Conservation (phyloP, 1,140 invertebrate genomes). For the Drosophila obscura region DNA sequence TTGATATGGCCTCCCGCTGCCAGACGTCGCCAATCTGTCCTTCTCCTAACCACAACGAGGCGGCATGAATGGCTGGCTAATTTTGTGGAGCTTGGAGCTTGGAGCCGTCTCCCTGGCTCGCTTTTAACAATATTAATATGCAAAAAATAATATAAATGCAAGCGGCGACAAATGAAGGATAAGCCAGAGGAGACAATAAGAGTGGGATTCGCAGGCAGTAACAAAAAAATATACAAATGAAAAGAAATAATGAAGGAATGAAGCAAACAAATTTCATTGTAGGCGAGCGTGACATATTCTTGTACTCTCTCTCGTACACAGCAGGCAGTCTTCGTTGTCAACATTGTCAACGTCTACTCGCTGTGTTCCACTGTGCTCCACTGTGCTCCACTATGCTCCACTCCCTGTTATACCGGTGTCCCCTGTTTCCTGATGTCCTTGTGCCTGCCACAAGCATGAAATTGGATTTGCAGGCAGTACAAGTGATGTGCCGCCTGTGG, state of each 20-base stretch:
- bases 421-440: constrained; percentile 1
- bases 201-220: background rate
- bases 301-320: background rate
- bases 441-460: constrained; percentile 37
- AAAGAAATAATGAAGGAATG: constrained; percentile 47
- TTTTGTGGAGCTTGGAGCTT: constrained; percentile 71
- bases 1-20: constrained; percentile 53
- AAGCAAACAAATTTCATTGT: constrained; percentile 69
- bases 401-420: background rate
- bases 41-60: constrained; percentile 32
- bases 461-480: constrained; percentile 59
- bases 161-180: constrained; percentile 51
- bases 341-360: no score
- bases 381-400: background rate
- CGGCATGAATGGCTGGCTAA: constrained; percentile 73
- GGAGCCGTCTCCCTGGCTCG: constrained; percentile 37
- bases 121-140: constrained; percentile 81
- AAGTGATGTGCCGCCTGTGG: constrained; percentile 21
- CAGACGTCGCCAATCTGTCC: constrained; percentile 4
- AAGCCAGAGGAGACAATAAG: constrained; percentile 43
- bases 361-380: no score
- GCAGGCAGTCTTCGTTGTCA: constrained; percentile 21
- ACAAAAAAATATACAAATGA: constrained; percentile 20
- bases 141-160: constrained; percentile 74
- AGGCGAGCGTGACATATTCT: constrained; percentile 31